Base-by-base conservation (phyloP, 1,140 invertebrate genomes). In the Formica exsecta region DNA sequence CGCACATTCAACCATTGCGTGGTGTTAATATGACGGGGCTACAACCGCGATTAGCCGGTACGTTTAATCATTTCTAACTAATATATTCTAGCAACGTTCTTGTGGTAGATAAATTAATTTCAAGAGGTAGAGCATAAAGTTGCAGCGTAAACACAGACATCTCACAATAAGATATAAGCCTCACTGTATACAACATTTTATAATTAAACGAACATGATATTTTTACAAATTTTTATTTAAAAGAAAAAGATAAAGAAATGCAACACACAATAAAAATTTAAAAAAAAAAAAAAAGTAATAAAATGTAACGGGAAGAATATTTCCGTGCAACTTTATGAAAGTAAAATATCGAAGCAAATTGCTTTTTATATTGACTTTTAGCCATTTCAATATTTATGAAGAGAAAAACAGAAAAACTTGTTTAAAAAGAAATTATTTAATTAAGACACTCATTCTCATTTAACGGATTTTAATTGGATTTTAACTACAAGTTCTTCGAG, bases 21-120 rank as follows among this genome's bases (percentile, higher is more conserved):
- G 92, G 89, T 68, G 84, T 92, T 41, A 93, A 93, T 89, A 93
- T 92, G 71, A 93, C 92, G 19, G 90, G 92, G 41, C 91, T 93
- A 73, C 92, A 93, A 4, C 83, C 89, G 16, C 90, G 93, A 87
- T 81, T 92, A 25, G 90, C 91, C 41, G 95, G 95, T 95, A 91
- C 19, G 93, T 92, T 83, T 65, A 22, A 64, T 79, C 59, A 85
- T 65, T 73, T 44, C 13, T 64, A 66, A 80, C 44, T 68, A 81
- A 61, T 13, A n/a, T 57, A 79, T 84, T 75, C 51, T 32, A 32
- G 61, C 22, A 29, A n/a, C 59, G 73, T 57, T 22, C 4, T 54
- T 48, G 57, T 41, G 5, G 59, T 65, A 48, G 25, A 54, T 68
- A 32, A 36, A 68, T 65, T 70, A 74, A 32, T 75, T 61, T 9